A percentile compares a stretch with the other conserved stretches of the same genome.
These are phyloP conservation scores for Temnothorax unifasciatus DNA, from an alignment of 2,888 invertebrate species.

Conservation along the genomic window DNA sequence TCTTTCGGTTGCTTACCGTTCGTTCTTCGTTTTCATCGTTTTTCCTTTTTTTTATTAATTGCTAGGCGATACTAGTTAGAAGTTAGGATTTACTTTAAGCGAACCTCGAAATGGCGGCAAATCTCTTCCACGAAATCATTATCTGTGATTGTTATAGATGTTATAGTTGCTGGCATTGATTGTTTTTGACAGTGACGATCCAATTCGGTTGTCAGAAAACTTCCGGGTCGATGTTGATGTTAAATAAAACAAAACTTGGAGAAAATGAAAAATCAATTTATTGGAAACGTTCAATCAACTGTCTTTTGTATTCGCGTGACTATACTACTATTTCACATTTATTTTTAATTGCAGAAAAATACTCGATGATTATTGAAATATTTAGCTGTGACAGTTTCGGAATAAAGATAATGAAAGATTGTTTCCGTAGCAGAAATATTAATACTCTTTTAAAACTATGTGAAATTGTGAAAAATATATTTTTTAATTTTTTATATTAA, in stretches of 20 bases:
- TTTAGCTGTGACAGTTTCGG: background rate
- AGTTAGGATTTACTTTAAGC: conserved; percentile 78
- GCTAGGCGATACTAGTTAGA: conserved; percentile 70
- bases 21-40: conserved; percentile 10
- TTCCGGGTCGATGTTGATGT: conserved; percentile 27
- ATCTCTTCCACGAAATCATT: conserved; percentile 82
- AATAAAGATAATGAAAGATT: background rate
- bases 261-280: conserved; percentile 10
- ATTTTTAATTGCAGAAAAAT: background rate
- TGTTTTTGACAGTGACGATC: conserved; percentile 19
- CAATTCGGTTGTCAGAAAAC: background rate
- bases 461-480: background rate
- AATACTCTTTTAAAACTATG: background rate
- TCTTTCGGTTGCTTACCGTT: conserved; percentile 70
- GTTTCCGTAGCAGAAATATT: background rate
- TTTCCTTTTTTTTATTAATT: conserved; percentile 73
- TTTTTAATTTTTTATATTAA: conserved; percentile 1
- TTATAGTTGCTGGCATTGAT: conserved; percentile 13
- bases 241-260: background rate
- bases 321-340: background rate
- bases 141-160: conserved; percentile 42
- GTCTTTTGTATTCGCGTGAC: background rate
- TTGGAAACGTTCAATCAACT: background rate
- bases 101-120: conserved; percentile 75
- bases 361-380: background rate